Base-by-base conservation (phyloP, 1,140 invertebrate species). In the Zaprionus camerounensis region DNA sequence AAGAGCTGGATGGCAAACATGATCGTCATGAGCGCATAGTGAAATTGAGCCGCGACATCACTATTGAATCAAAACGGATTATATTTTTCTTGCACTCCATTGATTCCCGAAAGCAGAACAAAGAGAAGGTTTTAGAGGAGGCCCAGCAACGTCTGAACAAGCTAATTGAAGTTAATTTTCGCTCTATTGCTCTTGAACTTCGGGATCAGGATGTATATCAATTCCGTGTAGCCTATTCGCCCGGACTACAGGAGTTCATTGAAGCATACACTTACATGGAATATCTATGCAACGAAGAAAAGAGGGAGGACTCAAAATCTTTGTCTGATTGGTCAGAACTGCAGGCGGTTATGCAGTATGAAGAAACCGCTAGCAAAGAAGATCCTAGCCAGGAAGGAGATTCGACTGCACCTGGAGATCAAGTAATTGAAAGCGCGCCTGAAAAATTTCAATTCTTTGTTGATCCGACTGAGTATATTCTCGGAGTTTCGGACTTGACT, bases 51-150 rank as follows among this genome's bases (percentile, higher is more conserved):
- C 93, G 98, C 53, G 98, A 98, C 92, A 95, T 98, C n/a, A 98
- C 97, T 2, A 98, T 98, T 75, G 97, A 98, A 87, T 97, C 97
- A 82, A 99, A 99, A 91, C 94, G 97, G 74, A 96, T 97, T 15
- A 99, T 99, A 68, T 98, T 98, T 92, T 93, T 97, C 17, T 93
- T 99, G 13, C 97, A 98, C 85, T 96, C 96, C 28, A 93, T 96
- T 56, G 93, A 94, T 34, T 28, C 65, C 2, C 95, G 95, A 13
- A 95, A 95, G 75, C 68, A 90, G 31, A 94, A 94, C 38, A 95
- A 95, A 67, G 93, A 93, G 11, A 86, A 92, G 28, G 93, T 96
- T 9, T 88, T 97, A 2, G 71, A 91, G 11, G 95, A 97, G 85
- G 96, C 96, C 6, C 94, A 95, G 64, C 92, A 93, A 63, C 94